Evolutionary conservation across 1,140 invertebrate genomes (phyloP), one percentile per base, ranked within the genome.

Genomic region (Drosophila grimshawi): DNA sequence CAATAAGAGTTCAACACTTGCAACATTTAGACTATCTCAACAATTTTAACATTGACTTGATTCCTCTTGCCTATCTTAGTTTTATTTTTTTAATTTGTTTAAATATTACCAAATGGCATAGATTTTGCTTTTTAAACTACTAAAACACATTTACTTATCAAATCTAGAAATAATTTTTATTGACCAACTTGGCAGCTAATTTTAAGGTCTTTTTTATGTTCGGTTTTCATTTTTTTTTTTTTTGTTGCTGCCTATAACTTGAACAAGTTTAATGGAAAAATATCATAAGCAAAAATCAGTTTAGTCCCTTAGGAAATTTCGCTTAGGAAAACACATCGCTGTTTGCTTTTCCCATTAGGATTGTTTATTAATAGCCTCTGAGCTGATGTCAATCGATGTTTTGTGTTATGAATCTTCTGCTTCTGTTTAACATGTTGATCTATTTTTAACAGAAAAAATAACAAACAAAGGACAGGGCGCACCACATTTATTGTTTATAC

Each of bases 401-500:
- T 41, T 52, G 55, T 52, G 46, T 35, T 59, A 61, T 72, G 57
- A 39, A 73, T 67, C 43, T 30, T n/a, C n/a, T 43, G 53, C 41
- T 64, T 62, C 37, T 52, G 52, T 51, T 30, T 46, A 76, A 76
- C 52, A 51, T 53, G 52, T 53, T 59, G 19, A 41, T 46, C 65
- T 78, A 78, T 76, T 78, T 78, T 76, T 66, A 57, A 59, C n/a
- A 51, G n/a, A 53, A 48, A 48, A 62, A 52, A 33, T 10, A 56
- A 6, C 41, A 51, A 62, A 45, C 41, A 46, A 63, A 32, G 41
- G 53, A 53, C 53, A 73, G 51, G 63, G 74, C 66, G 69, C 66
- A 74, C 62, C 56, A 80, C 73, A 80, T 86, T 77, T 73, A 88
- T 88, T 88, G 80, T 79, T 80, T 79, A 76, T 68, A 88, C 70